phyloP scores from a whole-genome alignment of 2,797 vertebrate species.

The Morus bassanus region DNA sequence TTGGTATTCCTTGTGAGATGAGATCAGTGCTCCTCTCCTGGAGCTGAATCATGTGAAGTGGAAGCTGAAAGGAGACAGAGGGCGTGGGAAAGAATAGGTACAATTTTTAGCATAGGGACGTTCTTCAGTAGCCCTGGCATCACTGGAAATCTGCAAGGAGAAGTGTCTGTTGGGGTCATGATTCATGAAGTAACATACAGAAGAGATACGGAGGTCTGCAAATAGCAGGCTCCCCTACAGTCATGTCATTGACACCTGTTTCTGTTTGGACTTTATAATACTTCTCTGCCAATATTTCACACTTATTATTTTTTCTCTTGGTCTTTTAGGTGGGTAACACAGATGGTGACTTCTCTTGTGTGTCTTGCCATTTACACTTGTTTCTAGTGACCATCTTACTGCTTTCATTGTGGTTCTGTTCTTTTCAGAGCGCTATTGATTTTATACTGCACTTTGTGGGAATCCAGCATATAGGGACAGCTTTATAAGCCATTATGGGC shows the following conservation, averaged over 20 bases:
- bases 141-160: neutral
- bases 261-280: neutral
- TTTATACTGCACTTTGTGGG: neutral
- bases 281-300: neutral
- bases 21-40: conserved; percentile 33
- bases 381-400: neutral
- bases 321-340: neutral
- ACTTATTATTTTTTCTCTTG: neutral
- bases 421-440: neutral
- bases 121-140: conserved; percentile 15
- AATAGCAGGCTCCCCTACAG: neutral
- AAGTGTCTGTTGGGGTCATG: neutral
- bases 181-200: neutral
- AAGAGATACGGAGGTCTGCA: neutral
- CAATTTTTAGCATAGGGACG: conserved; percentile 41
- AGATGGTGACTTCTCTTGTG: neutral
- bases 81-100: conserved; percentile 28
- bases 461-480: neutral
- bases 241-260: neutral
- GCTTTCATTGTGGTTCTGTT: neutral
- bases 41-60: conserved; percentile 17
- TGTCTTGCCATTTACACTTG: neutral
- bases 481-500: neutral
- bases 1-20: conserved; percentile 27
- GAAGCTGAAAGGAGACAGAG: conserved; percentile 49